These are phyloP conservation scores for Trachymyrmex cornetzi DNA, from an alignment of 1,140 invertebrate species.

Conservation along the genomic window DNA sequence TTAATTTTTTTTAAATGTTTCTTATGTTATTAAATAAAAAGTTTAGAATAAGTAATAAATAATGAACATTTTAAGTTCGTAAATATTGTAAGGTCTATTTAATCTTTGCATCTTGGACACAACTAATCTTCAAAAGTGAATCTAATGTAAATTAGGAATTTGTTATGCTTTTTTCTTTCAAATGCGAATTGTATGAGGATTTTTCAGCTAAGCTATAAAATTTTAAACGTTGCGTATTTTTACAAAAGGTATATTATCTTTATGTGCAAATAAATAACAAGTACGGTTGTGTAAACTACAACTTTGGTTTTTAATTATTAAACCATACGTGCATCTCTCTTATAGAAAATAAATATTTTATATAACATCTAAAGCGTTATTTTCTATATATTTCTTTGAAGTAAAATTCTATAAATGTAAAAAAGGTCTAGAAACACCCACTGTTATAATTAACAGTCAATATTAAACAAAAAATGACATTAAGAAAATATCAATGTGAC, in stretches of 20 bases:
- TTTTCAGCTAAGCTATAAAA: not conserved
- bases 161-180: not conserved
- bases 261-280: not conserved
- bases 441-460: too few relatives aligned
- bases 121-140: not conserved
- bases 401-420: too few relatives aligned
- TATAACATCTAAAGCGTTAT: not conserved
- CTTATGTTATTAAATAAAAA: not conserved
- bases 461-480: too few relatives aligned
- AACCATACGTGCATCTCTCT: conserved; percentile 49
- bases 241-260: not conserved
- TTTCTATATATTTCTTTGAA: too few relatives aligned
- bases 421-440: too few relatives aligned
- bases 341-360: conserved; percentile 60
- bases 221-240: not conserved
- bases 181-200: not conserved
- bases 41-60: not conserved
- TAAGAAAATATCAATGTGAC: too few relatives aligned
- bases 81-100: not conserved
- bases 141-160: not conserved
- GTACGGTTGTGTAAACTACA: not conserved
- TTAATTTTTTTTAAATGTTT: conserved; percentile 11
- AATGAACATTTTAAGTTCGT: not conserved
- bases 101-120: too few relatives aligned
- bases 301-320: conserved; percentile 63